These are phyloP conservation scores for Rissa tridactyla DNA, from an alignment of 2,113 vertebrate species.

Conservation along the genomic window DNA sequence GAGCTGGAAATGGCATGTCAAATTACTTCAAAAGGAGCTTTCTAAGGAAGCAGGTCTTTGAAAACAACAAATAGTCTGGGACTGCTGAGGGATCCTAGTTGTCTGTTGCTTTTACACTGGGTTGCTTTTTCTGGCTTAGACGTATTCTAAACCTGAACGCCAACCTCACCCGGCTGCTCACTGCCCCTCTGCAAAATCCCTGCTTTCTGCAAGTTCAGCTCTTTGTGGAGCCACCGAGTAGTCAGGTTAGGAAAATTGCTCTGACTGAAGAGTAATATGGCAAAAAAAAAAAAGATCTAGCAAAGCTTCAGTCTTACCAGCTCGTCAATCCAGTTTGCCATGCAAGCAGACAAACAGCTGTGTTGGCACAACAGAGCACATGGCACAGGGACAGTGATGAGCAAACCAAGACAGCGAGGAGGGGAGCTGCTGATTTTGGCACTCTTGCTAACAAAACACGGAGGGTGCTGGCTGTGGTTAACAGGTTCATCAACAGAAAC, in stretches of 20 bases:
- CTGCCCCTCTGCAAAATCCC: background rate
- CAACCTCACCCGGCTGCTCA: background rate
- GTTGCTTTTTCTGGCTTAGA: constrained; percentile 1
- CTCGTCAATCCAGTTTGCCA: background rate
- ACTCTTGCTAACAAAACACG: background rate
- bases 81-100: constrained; percentile 30
- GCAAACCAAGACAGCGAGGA: background rate
- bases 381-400: background rate
- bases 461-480: background rate
- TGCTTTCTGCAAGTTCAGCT: background rate
- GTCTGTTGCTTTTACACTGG: constrained; percentile 25
- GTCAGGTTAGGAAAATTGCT: background rate
- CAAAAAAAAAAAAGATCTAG: background rate
- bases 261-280: background rate
- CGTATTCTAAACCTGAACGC: background rate
- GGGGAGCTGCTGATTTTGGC: background rate
- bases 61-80: constrained; percentile 56
- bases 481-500: background rate
- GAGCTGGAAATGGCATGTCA: constrained; percentile 49
- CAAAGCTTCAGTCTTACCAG: background rate
- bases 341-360: background rate
- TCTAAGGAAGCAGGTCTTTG: constrained; percentile 57
- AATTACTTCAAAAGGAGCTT: constrained; percentile 58
- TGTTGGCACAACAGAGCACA: background rate
- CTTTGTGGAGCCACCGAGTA: background rate